Evolutionary conservation across 2,888 invertebrate species (phyloP), one percentile per base, ranked within the genome.

Genomic region (Diarsia brunnea): DNA sequence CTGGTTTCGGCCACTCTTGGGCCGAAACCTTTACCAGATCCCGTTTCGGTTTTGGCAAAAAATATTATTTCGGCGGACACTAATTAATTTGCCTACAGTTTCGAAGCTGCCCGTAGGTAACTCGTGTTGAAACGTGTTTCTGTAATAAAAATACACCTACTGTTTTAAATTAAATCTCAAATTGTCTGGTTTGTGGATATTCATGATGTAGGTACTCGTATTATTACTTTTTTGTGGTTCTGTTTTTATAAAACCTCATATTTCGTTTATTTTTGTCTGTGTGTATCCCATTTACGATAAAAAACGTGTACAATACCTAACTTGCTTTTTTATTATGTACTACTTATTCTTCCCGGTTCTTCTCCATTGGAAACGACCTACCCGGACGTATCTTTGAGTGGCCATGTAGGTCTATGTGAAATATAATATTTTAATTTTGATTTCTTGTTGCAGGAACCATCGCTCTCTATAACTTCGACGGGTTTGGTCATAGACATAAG

Each of bases 381-480:
- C 38, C 7, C 38, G 7, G 38, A 38, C 38, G 4, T 38, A 38
- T 5, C 38, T 38, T 38, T 38, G 38, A 38, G 38, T 38, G 38
- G 7, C 8, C 38, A 38, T 38, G 38, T 38, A 38, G 38, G 38
- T 38, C 38, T 38, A 38, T 38, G 38, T 38, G 8, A 38, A 38
- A 8, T 38, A 38, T 38, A 38, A 38, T 38, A 38, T 38, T 38
- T 8, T 38, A 38, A 38, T 38, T 38, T 38, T 38, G 38, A 8
- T 38, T 85, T 88, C 84, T 73, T 89, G 84, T 90, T 89, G 2
- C 92, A 92, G 92, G 89, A 91, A 87, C 86, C 81, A 75, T 84
- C 84, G 90, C 92, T 91, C 91, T 92, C 92, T 90, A 89, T 66
- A 87, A 83, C 82, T 81, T 80, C 75, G 73, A 70, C 75, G 81